Evolutionary conservation across 2,888 invertebrate species (phyloP).

Genomic region (Synanthedon myopaeformis): DNA sequence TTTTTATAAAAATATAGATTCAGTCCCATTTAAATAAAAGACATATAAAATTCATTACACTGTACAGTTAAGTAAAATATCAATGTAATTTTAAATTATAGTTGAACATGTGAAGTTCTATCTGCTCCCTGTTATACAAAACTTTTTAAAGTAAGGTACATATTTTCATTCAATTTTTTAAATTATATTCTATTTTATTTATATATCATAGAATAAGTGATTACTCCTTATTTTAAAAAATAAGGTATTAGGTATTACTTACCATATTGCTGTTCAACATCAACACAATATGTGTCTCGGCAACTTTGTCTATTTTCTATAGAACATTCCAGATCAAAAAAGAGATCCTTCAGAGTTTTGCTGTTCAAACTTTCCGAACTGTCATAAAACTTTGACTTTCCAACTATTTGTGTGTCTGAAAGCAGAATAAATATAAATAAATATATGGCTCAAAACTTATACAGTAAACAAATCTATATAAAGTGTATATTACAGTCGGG

Average conservation of each 20-base stretch:
- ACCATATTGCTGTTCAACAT: conserved; percentile 75
- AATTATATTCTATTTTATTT: too few species aligned
- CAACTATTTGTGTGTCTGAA: conserved; percentile 51
- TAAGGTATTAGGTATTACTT: conserved; percentile 11
- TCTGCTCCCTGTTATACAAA: too few species aligned
- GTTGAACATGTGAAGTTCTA: too few species aligned
- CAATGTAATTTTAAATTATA: too few species aligned
- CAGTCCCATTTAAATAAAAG: too few species aligned
- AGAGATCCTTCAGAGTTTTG: conserved; percentile 71
- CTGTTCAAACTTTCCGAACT: conserved; percentile 51
- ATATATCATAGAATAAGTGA: too few species aligned
- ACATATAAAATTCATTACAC: too few species aligned
- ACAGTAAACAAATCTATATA: not conserved
- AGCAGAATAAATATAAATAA: conserved; percentile 6
- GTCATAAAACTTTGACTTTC: conserved; percentile 75
- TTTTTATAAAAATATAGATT: too few species aligned
- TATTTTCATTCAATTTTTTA: too few species aligned
- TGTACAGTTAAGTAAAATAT: too few species aligned
- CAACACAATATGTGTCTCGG: conserved; percentile 83
- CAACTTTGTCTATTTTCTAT: conserved; percentile 85
- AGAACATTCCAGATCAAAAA: conserved; percentile 90
- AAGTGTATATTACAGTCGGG: not conserved
- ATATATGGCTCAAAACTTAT: not conserved
- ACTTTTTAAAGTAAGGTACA: too few species aligned
- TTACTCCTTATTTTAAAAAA: too few species aligned